phyloP scores from a whole-genome alignment of 2,797 vertebrate species.

The Peromyscus attwateri region DNA sequence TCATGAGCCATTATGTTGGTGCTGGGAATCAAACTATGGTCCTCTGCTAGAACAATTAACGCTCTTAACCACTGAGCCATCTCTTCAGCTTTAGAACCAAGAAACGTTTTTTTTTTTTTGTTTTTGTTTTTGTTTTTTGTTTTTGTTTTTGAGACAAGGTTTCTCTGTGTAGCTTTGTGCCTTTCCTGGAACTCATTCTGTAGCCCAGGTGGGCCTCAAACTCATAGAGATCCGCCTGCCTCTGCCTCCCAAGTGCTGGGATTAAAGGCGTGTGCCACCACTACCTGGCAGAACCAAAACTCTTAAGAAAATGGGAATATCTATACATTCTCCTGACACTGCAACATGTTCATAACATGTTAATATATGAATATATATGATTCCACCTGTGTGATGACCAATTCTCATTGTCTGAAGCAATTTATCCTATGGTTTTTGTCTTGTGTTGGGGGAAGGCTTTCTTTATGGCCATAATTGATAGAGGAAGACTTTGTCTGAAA shows the following conservation, averaged over 20 bases:
- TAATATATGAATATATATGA: background rate
- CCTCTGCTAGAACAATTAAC: background rate
- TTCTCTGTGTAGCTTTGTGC: too few species aligned
- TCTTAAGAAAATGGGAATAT: conserved; percentile 28
- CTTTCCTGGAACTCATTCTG: too few species aligned
- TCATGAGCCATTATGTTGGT: background rate
- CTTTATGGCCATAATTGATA: background rate
- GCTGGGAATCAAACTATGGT: background rate
- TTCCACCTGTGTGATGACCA: background rate
- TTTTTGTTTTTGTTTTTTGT: background rate
- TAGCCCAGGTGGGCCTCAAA: too few species aligned
- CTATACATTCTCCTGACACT: background rate
- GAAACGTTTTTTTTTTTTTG: background rate
- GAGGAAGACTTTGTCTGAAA: background rate
- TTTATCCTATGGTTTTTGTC: background rate
- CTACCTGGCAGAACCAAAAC: background rate
- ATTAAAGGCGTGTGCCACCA: too few species aligned
- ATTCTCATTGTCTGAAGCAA: background rate
- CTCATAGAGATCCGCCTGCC: too few species aligned
- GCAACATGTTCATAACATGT: background rate
- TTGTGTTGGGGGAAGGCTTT: background rate
- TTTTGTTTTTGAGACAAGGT: too few species aligned
- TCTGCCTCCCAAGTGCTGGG: too few species aligned
- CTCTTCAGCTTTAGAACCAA: background rate
- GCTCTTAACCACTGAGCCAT: background rate